Evolutionary conservation across 2,113 vertebrate species (phyloP), one percentile per base, ranked within the genome.

Genomic region (Vicugna pacos): DNA sequence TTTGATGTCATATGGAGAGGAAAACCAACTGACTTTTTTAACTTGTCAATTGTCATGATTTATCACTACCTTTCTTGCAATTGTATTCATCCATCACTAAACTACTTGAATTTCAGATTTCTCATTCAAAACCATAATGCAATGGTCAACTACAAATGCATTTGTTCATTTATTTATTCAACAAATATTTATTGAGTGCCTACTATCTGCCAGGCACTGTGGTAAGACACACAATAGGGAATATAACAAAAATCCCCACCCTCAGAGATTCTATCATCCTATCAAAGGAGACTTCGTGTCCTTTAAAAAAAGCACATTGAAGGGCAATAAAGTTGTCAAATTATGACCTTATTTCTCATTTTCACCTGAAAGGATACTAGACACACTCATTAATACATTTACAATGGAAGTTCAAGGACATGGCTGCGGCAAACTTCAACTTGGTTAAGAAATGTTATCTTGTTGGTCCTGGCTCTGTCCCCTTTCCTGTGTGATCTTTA

Each of bases 321-420:
- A 75, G 11, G 56, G 35, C 70, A 90, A 87, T n/a, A 60, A 35
- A 76, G 20, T 32, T 88, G 65, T 90, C 70, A 75, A 5, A 62
- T 24, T 46, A 79, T 88, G 89, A 50, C 8, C 22, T 75, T 28
- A 56, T 48, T 52, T 90, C 76, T 72, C 20, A 16, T 54, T 94
- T 91, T 72, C 76, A 92, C 54, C 67, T 58, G 58, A 94, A 93
- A 64, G n/a, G 46, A 88, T 96, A 22, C 92, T 46, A 93, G 69
- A 94, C 17, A 52, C 35, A 58, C 38, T 84, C 56, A 56, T 46
- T 90, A 76, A 75, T 80, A 56, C 22, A 85, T 77, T 75, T 77
- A 77, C 42, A 73, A 42, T 28, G 42, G 11, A 91, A 81, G 32
- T 58, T 92, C 14, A 13, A 67, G 67, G 9, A 60, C 84, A 32